Evolutionary conservation across 2,797 vertebrate genomes (phyloP), one percentile per base, ranked within the genome.

Genomic region (Megalops cyprinoides): DNA sequence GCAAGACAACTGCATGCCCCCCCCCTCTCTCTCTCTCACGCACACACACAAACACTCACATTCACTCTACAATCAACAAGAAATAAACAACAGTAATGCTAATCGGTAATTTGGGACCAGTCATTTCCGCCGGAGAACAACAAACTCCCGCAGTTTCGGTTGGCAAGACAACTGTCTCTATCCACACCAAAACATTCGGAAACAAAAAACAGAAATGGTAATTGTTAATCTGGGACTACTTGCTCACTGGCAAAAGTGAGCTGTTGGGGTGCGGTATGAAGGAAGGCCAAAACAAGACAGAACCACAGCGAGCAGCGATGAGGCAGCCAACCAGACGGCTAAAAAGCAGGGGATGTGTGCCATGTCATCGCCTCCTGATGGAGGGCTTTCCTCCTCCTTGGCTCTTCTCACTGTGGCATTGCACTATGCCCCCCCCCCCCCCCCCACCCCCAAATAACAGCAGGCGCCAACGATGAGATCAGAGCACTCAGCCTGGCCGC

Each of bases 391-490:
- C 31, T 44, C 25, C 74, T 48, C 58, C 76, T 76, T 81, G 58
- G 60, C 58, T 65, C 10, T 23, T 39, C 71, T 51, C 42, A 12
- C 44, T 37, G 74, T 18, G 46, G 74, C 74, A 81, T 67, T 51
- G 46, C n/a, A 48, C 75, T 73, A 23, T 42, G 6, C 3, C 15
- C 67, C 39, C 51, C 15, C 51, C 49, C 78, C 51, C 15, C 1
- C 51, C 51, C 39, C 15, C 0, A n/a, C 51, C 79, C 46, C 0
- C 3, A 31, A 76, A 74, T n/a, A 65, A 2, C 42, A 10, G 14
- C 49, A 60, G 23, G 51, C 15, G 74, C 79, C 79, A 67, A 76
- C 18, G 31, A 48, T 76, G 79, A 76, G 79, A 73, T 81, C 79
- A 81, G 56, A 37, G 56, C 14, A 14, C 34, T 81, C 53, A 58